These are phyloP conservation scores for Oxytorus armatus DNA, from an alignment of 2,888 invertebrate species.

Conservation along the genomic window DNA sequence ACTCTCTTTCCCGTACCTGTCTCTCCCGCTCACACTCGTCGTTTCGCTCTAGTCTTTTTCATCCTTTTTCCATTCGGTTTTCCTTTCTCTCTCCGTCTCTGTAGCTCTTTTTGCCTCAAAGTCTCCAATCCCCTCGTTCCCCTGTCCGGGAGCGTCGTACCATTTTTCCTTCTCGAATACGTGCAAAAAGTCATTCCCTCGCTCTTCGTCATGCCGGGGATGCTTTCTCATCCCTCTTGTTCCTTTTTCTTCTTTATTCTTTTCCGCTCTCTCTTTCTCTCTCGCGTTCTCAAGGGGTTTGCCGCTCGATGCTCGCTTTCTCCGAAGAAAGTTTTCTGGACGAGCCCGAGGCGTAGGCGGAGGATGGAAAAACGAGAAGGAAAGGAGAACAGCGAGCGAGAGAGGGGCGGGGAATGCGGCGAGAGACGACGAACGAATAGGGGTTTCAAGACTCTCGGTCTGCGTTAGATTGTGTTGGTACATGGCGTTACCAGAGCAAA, in stretches of 20 bases:
- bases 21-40: constrained; percentile 59
- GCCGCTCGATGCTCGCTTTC: constrained; percentile 41
- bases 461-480: constrained; percentile 29
- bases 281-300: constrained; percentile 38
- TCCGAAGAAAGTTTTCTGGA: constrained; percentile 57
- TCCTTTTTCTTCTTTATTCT: constrained; percentile 25
- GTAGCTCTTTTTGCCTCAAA: constrained; percentile 60
- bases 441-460: constrained; percentile 52
- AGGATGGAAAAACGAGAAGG: constrained; percentile 44
- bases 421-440: constrained; percentile 51
- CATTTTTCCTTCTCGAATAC: constrained; percentile 38
- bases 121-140: constrained; percentile 16
- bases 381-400: constrained; percentile 38
- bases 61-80: constrained; percentile 43
- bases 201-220: constrained; percentile 50
- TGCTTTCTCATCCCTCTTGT: constrained; percentile 49
- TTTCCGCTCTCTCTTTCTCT: no score
- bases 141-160: constrained; percentile 29
- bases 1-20: constrained; percentile 62
- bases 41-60: constrained; percentile 50
- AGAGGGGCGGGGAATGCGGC: constrained; percentile 28
- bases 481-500: constrained; percentile 39
- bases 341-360: constrained; percentile 58
- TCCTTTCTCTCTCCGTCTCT: constrained; percentile 67
- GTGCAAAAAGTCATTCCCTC: constrained; percentile 37